Conservation (phyloP, 2,113 vertebrate genomes). For the Onychostruthus taczanowskii region DNA sequence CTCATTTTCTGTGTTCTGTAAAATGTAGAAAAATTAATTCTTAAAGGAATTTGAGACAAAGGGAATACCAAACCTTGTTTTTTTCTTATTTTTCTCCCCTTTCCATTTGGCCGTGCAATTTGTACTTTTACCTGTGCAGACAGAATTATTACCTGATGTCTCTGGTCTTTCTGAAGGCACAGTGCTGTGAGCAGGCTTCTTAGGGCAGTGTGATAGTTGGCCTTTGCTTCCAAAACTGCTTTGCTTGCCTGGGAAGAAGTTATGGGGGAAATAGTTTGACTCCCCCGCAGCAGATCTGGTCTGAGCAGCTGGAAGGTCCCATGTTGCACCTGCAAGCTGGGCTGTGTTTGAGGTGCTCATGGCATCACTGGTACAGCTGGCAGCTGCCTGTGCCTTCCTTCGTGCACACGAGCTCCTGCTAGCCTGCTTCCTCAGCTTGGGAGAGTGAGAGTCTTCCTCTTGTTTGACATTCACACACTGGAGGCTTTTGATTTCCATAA, state of each 20-base stretch:
- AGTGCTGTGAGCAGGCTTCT: not conserved
- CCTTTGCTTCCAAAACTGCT: not conserved
- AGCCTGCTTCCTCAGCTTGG: not conserved
- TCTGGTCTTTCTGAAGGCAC: not conserved
- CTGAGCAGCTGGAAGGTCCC: not conserved
- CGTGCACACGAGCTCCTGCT: not conserved
- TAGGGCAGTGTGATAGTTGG: not conserved
- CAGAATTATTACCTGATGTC: not conserved
- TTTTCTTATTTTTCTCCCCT: not conserved
- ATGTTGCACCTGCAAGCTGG: not conserved
- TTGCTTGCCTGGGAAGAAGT: not conserved
- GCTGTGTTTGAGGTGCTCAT: not conserved
- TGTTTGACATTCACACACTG: not conserved
- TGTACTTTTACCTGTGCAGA: not conserved
- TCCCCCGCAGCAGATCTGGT: not conserved
- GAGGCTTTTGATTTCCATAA: not conserved
- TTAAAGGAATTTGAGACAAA: not conserved
- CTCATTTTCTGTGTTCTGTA: not conserved
- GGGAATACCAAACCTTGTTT: not conserved
- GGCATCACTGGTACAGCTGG: rapidly evolving
- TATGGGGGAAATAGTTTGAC: not conserved
- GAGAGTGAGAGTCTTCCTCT: not conserved
- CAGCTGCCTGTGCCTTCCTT: not conserved
- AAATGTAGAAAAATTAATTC: not conserved
- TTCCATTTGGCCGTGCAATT: not conserved